Base-by-base conservation (phyloP, 2,113 vertebrate species). In the Onychostoma macrolepis region DNA sequence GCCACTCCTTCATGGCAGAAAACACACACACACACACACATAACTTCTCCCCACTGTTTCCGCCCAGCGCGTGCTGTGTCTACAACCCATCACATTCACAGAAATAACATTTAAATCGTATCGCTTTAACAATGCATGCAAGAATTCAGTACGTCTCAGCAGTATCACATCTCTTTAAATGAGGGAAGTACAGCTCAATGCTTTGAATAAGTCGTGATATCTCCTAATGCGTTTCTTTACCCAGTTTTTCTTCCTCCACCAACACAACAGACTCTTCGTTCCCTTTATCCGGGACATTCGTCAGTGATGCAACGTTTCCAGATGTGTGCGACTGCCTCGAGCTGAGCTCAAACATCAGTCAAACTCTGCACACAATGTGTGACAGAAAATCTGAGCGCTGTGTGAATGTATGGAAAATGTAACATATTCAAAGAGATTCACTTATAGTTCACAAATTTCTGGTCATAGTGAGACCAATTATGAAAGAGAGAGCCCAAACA, bases 231-330 rank as follows among this genome's bases (percentile, higher is more conserved):
- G 19, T 75, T 30, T 19, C 13, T 50, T 41, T 81, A 76, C 36
- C 76, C 8, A 76, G n/a, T 48, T 74, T 84, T 84, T 86, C 85
- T 86, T 83, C 72, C 24, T 87, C 79, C 33, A 56, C 33, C 69
- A 56, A 83, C 33, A 50, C 28, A 86, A 80, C 76, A 33, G 87
- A 85, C 87, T 84, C 89, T 84, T 86, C 89, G 87, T 72, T 89
- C 88, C 91, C 84, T 86, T 91, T 86, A 92, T 94, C 93, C 92
- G 88, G 91, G 93, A 88, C 89, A 56, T 89, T 92, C 79, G 89
- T 90, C 89, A 88, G 91, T 93, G 94, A 95, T 92, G 94, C 91
- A 94, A 94, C 92, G 93, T 94, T 94, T 95, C 95, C 95, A 96
- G 94, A 96, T 95, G 95, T 95, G 94, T 86, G 45, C 30, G 92